Percentiles rank a stretch among this genome's conserved stretches.
Conservation (phyloP, 2,797 vertebrate genomes). For the Notamacropus eugenii region DNA sequence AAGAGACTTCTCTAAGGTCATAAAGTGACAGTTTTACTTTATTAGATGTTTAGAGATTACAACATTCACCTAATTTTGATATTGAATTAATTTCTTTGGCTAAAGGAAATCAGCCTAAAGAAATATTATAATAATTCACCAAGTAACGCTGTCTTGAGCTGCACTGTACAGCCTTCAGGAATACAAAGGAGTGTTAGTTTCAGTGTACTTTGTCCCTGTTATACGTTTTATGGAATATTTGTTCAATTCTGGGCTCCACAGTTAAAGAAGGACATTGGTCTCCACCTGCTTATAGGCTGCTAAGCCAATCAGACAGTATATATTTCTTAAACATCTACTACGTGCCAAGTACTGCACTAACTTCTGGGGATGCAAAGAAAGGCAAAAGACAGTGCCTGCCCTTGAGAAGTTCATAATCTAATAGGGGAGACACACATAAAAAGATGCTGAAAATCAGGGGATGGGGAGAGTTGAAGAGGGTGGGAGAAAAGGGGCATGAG, state of each 20-base stretch:
- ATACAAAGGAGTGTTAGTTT: neutral
- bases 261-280: neutral
- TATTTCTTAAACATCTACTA: neutral
- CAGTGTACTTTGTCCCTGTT: neutral
- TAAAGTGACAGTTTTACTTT: neutral
- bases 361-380: neutral
- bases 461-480: neutral
- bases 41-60: neutral
- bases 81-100: neutral
- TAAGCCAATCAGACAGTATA: neutral
- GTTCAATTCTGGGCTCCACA: neutral
- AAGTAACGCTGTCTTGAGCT: neutral
- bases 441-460: neutral
- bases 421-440: neutral
- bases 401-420: neutral
- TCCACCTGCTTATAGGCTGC: neutral
- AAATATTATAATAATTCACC: neutral
- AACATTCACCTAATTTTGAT: neutral
- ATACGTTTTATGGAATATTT: neutral
- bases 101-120: neutral
- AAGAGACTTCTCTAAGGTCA: neutral
- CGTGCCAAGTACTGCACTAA: neutral
- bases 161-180: neutral
- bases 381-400: neutral
- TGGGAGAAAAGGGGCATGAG: neutral